These are phyloP conservation scores for Apogon hyalosoma DNA, from an alignment of 2,797 vertebrate genomes.

Conservation along the genomic window DNA sequence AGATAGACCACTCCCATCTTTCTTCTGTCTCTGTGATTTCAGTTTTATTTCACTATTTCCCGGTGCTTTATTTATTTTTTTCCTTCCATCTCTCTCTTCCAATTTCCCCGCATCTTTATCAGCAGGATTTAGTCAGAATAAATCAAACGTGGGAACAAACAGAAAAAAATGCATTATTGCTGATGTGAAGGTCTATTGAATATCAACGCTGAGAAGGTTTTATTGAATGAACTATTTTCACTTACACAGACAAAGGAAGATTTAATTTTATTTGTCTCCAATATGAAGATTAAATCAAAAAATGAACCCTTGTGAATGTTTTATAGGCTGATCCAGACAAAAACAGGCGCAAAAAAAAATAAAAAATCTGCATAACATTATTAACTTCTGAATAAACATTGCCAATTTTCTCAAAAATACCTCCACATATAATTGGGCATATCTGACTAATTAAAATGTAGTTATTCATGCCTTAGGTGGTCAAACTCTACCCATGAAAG, in stretches of 20 bases:
- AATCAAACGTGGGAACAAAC: constrained; percentile 18
- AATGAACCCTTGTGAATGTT: too few relatives aligned
- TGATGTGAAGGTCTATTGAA: constrained; percentile 4
- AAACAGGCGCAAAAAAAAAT: too few relatives aligned
- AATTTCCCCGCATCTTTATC: constrained; percentile 45
- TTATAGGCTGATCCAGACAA: too few relatives aligned
- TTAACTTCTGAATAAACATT: too few relatives aligned
- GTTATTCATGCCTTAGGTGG: constrained; percentile 1
- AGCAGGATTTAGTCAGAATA: constrained; percentile 20
- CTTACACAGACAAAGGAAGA: too few relatives aligned
- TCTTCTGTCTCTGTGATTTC: constrained; percentile 44
- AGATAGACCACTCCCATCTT: constrained; percentile 54
- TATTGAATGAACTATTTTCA: too few relatives aligned
- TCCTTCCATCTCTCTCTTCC: constrained; percentile 1
- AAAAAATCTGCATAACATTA: too few relatives aligned
- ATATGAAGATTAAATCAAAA: too few relatives aligned
- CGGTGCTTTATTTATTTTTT: not conserved
- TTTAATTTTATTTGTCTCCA: too few relatives aligned
- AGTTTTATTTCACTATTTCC: constrained; percentile 46
- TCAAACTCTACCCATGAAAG: not conserved
- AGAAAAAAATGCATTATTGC: constrained; percentile 8
- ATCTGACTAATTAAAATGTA: constrained; percentile 8
- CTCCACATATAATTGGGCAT: not conserved
- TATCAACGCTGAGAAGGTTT: constrained; percentile 1
- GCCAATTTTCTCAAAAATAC: not conserved